Base-by-base conservation (phyloP, 2,888 invertebrate genomes). In the Ypsolopha scabrella region DNA sequence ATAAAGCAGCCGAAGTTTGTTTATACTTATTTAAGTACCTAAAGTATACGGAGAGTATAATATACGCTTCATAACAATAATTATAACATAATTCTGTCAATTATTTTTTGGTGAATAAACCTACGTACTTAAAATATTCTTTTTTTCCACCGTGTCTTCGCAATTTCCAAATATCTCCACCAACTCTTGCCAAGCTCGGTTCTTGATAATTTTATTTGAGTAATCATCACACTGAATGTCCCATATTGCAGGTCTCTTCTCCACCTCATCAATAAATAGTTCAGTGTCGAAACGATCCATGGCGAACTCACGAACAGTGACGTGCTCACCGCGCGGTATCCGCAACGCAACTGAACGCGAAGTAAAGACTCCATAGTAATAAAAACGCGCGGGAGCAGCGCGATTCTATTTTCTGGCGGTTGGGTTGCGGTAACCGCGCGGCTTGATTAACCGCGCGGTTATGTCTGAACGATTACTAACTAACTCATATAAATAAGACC, bases 261-360 rank as follows among this genome's bases (percentile, higher is more conserved):
- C 24, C 24, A 24, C 24, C 24, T 24, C 57, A 55, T 58, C 55
- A 51, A 58, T 56, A 56, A 60, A 57, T 54, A 57, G 51, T 54
- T 59, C 59, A 54, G 57, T 57, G 54, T 59, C 58, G 55, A 59
- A 60, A 53, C 55, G 57, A 56, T 57, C 56, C 55, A 57, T 58
- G 51, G 54, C 51, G 53, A 43, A 43, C 43, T 43, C 43, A 43
- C 43, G 43, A 43, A 13, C 43, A 43, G 14, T 43, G 13, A 55
- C 54, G 54, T 55, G 52, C 55, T 53, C 38, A 54, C 52, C 56
- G 24, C 24, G 24, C 24, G 24, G 24, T 24, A 24, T 24, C 24
- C 24, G 24, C 24, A 24, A 24, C 24, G 24, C 24, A 24, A 24
- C 24, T 24, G 24, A 24, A 24, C 24, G 24, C 24, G 24, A 24